phyloP scores from a whole-genome alignment of 2,797 vertebrate species.

The Morelia viridis region DNA sequence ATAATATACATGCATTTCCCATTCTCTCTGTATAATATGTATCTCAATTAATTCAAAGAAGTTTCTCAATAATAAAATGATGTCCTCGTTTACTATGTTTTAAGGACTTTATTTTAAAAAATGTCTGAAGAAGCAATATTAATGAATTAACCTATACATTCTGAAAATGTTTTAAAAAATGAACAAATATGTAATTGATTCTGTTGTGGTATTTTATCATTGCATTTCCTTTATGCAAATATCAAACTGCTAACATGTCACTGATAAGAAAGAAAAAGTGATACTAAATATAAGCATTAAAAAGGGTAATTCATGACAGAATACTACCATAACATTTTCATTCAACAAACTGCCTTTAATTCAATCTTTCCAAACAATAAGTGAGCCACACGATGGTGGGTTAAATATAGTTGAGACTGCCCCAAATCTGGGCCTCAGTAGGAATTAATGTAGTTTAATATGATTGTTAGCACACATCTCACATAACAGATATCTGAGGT shows the following conservation, averaged over 20 bases:
- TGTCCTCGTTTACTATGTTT: not conserved
- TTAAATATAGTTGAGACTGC: constrained; percentile 70
- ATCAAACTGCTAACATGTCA: constrained; percentile 30
- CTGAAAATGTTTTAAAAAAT: not conserved
- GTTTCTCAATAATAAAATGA: not conserved
- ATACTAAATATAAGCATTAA: constrained; percentile 39
- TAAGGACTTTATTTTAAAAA: not conserved
- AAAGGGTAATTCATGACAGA: constrained; percentile 57
- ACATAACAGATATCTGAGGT: constrained; percentile 77
- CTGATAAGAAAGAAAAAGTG: not conserved
- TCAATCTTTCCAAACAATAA: constrained; percentile 69
- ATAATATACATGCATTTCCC: not conserved
- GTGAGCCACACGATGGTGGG: constrained; percentile 53
- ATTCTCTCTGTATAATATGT: not conserved
- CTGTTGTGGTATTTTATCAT: not conserved
- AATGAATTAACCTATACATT: not conserved
- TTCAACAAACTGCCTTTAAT: constrained; percentile 62
- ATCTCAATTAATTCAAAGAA: not conserved
- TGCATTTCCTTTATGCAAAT: not conserved
- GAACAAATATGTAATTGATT: not conserved
- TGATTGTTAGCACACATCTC: constrained; percentile 73
- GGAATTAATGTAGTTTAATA: constrained; percentile 73
- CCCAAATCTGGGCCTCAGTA: constrained; percentile 58
- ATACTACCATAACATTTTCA: constrained; percentile 41
- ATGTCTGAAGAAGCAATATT: not conserved